phyloP scores from a whole-genome alignment of 2,113 vertebrate genomes.

The Grammomys dolichurus region DNA sequence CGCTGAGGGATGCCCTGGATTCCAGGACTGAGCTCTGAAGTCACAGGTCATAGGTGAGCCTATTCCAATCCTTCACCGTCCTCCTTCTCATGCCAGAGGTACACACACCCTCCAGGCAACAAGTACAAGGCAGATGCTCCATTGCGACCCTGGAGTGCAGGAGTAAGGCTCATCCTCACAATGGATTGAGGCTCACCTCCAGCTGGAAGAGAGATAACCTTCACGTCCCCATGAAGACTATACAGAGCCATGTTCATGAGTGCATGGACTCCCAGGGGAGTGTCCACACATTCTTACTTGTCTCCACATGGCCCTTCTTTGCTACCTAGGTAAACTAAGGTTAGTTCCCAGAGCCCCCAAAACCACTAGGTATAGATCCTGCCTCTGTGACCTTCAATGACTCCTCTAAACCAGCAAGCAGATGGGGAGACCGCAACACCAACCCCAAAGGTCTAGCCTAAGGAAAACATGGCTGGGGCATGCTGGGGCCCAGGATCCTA shows the following conservation, averaged over 20 bases:
- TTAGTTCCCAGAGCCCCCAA: background rate
- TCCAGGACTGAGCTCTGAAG: slow-evolving; percentile 8
- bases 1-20: background rate
- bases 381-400: background rate
- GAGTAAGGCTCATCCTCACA: background rate
- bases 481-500: background rate
- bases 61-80: background rate
- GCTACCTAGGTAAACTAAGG: background rate
- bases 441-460: background rate
- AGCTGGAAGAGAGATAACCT: background rate
- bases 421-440: background rate
- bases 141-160: background rate
- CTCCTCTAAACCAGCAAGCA: background rate
- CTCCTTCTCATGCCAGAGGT: background rate
- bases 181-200: too few relatives aligned
- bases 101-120: accelerated
- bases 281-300: background rate
- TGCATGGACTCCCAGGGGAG: background rate
- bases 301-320: background rate
- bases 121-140: background rate
- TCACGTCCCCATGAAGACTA: background rate
- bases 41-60: background rate
- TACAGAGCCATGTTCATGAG: background rate
- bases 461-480: background rate
- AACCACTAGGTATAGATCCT: background rate